Evolutionary conservation across 2,113 vertebrate species (phyloP).

Genomic region (Heptranchias perlo): DNA sequence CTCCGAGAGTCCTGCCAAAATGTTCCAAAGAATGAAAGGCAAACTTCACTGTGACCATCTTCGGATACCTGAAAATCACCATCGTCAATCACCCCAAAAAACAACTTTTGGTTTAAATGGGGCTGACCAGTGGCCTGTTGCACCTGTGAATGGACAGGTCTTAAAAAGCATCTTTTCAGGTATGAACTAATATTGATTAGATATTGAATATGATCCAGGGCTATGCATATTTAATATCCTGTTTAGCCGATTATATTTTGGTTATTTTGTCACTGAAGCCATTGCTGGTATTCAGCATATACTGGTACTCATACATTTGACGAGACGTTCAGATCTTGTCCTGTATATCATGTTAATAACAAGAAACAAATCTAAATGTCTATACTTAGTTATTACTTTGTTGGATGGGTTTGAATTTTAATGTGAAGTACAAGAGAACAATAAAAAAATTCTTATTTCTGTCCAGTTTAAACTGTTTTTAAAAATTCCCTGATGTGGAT

Average conservation of each 20-base stretch:
- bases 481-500: no score
- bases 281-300: not conserved
- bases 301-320: not conserved
- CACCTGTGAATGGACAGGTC: not conserved
- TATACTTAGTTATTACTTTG: not conserved
- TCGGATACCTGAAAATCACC: not conserved
- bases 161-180: slow-evolving; percentile 3
- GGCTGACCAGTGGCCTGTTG: not conserved
- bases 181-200: slow-evolving; percentile 14
- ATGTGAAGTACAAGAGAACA: not conserved
- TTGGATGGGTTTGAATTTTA: not conserved
- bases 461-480: not conserved
- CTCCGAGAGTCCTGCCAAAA: slow-evolving; percentile 41
- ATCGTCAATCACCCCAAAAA: not conserved
- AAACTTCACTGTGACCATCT: not conserved
- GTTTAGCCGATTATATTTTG: not conserved
- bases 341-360: not conserved
- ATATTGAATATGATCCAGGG: not conserved
- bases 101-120: not conserved
- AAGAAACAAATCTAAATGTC: not conserved
- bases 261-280: not conserved
- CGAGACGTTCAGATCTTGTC: not conserved
- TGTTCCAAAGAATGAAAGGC: slow-evolving; percentile 46
- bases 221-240: not conserved
- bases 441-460: not conserved